A percentile compares a stretch with the other conserved stretches of the same genome.
phyloP scores from a whole-genome alignment of 35 echinoderm and acorn worm genomes.

The Eucidaris tribuloides region DNA sequence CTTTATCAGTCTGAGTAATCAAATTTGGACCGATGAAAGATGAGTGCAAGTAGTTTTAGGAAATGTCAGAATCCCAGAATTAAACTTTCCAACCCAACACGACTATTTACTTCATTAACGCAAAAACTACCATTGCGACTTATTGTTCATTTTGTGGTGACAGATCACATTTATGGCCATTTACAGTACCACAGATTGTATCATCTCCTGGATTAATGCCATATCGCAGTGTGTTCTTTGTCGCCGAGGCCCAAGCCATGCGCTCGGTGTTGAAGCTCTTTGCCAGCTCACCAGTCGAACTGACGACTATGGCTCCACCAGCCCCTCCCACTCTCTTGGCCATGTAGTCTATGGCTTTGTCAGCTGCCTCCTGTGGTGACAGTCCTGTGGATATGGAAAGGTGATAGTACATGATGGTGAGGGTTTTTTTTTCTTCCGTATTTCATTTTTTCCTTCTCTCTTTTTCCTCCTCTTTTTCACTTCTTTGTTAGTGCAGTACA shows the following conservation, averaged over 20 bases:
- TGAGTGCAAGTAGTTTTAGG: too few species aligned
- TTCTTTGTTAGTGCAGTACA: too few species aligned
- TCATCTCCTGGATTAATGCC: conserved; percentile 69
- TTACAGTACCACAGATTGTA: neutral
- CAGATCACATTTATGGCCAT: too few species aligned
- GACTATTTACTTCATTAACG: too few species aligned
- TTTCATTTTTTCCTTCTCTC: neutral
- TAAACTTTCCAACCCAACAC: too few species aligned
- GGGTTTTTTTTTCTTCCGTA: neutral
- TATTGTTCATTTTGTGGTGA: too few species aligned
- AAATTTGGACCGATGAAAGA: too few species aligned
- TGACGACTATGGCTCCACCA: conserved; percentile 78
- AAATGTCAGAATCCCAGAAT: too few species aligned
- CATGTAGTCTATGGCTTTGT: conserved; percentile 78
- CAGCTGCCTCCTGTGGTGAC: conserved; percentile 63
- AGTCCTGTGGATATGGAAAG: conserved; percentile 49
- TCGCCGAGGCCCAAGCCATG: conserved; percentile 88
- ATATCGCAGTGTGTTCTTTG: conserved; percentile 36
- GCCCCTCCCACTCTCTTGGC: conserved; percentile 41
- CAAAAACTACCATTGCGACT: too few species aligned
- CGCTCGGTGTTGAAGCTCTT: conserved; percentile 61
- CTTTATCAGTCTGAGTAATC: too few species aligned
- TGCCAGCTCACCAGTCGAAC: conserved; percentile 66
- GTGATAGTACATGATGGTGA: neutral
- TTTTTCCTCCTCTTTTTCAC: neutral